Evolutionary conservation across 1,140 invertebrate species (phyloP), one percentile per base, ranked within the genome.

Genomic region (Zophobas morio): DNA sequence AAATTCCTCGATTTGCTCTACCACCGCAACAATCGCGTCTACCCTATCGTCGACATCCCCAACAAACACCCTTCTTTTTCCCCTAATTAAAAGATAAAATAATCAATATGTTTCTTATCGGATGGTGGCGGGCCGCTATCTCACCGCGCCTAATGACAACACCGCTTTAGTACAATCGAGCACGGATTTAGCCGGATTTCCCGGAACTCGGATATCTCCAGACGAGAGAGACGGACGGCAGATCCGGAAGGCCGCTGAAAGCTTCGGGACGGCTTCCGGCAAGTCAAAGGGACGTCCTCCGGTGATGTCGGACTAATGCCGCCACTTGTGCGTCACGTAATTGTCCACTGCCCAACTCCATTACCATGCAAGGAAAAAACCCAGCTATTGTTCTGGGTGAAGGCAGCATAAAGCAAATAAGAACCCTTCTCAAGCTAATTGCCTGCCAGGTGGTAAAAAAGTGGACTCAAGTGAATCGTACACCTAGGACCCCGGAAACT

Each of bases 161-260:
- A 73, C 47, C 71, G 71, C 71, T 73, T 73, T 73, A 35, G 49
- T 47, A 56, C 70, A 72, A 72, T 72, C 70, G 71, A 56, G 49
- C 70, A 56, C 71, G 49, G 71, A 73, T 73, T 73, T 73, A 36
- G 40, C 71, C 71, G 71, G 71, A 73, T 73, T 73, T 73, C 71
- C 71, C 71, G 71, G 71, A 73, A 73, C 71, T 46, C 33, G 70
- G 70, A 72, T 72, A 72, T 72, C 70, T 72, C 51, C 46, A 72
- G 70, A 72, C 46, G 60, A 66, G 60, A 66, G 60, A 66, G 60
- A 72, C 36, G 51, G 70, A 72, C 51, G 70, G 33, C 46, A 53
- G 46, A 53, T 49, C 70, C 70, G 70, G 70, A 72, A 72, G 70
- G 20, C 70, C 46, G 51, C 70, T 72, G 70, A 72, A 72, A 72